These are phyloP conservation scores for Coleophora flavipennella DNA, from an alignment of 2,888 invertebrate genomes.

Conservation along the genomic window DNA sequence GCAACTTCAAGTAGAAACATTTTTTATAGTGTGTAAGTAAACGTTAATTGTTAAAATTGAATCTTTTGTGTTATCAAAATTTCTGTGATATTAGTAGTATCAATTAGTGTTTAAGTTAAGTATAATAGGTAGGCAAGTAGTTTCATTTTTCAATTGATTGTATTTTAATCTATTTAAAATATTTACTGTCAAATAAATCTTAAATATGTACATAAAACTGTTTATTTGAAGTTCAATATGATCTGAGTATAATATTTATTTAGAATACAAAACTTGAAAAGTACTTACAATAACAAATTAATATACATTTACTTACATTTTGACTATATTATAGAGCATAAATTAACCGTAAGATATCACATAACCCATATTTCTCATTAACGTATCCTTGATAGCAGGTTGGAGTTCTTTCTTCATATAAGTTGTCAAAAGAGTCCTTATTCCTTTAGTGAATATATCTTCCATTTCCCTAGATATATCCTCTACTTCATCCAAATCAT, in stretches of 20 bases:
- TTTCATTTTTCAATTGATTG: background rate
- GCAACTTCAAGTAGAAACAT: no score
- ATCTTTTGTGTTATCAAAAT: constrained; percentile 8
- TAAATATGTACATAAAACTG: no score
- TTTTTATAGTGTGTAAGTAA: no score
- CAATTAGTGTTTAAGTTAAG: background rate
- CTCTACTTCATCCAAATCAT: constrained; percentile 73
- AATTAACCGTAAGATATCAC: constrained; percentile 84
- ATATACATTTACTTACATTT: constrained; percentile 2
- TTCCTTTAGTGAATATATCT: constrained; percentile 87
- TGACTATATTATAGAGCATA: constrained; percentile 1
- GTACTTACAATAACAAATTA: background rate
- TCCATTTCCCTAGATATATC: constrained; percentile 87
- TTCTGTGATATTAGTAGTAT: constrained; percentile 25
- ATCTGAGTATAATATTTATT: no score
- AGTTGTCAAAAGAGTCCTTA: constrained; percentile 82
- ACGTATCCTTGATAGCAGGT: constrained; percentile 87
- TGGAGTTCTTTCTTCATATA: constrained; percentile 89
- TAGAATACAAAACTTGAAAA: background rate
- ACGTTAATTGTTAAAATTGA: no score
- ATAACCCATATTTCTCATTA: constrained; percentile 91
- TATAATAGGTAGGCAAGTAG: background rate
- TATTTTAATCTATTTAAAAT: background rate
- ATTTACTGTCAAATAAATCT: no score
- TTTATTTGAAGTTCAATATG: no score